Base-by-base conservation (phyloP, 2,113 vertebrate genomes). In the Pardalotus punctatus region DNA sequence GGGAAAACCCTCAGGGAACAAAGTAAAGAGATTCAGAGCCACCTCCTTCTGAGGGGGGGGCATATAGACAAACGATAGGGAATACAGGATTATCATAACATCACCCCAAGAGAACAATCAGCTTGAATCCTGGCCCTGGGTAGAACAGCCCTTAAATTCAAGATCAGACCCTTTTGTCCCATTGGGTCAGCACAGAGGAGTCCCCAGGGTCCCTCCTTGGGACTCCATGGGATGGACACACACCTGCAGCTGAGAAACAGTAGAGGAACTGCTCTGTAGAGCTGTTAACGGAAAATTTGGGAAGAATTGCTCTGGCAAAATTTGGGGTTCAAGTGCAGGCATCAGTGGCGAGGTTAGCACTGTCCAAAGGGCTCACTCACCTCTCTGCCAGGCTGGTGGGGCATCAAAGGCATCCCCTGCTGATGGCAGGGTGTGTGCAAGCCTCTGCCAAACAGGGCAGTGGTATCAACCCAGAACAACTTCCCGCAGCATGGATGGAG, bases 121-220 rank as follows among this genome's bases (percentile, higher is more conserved):
- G 5, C 21, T 14, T 48, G 6, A 78, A 35, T 83, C 31, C 19
- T 77, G 43, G 22, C 57, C 19, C 28, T 64, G 74, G 12, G 7
- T 20, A 43, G 13, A 62, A 47, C 7, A 58, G 31, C 14, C 78
- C 31, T 73, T 74, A 53, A 74, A 84, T 60, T 56, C 54, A 64
- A 23, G 10, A 31, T 62, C 40, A 65, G 35, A 64, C 21, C 11
- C 36, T 62, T 73, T 85, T 40, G 19, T 28, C 6, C 16, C 38
- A 31, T 84, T 45, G 70, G 5, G 6, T 45, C 33, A 72, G 28
- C 22, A 38, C 11, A 33, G 48, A 54, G 28, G 27, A 5, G 5
- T 84, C 36, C 33, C 12, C 9, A 9, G 60, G 11, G 27, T 29
- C 33, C 15, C 4, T 43, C 25, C 45, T 69, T 0, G 0, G 18